Percentiles rank a stretch among this genome's conserved stretches.
Conservation (phyloP, 2,113 vertebrate species). For the Pluvialis apricaria region DNA sequence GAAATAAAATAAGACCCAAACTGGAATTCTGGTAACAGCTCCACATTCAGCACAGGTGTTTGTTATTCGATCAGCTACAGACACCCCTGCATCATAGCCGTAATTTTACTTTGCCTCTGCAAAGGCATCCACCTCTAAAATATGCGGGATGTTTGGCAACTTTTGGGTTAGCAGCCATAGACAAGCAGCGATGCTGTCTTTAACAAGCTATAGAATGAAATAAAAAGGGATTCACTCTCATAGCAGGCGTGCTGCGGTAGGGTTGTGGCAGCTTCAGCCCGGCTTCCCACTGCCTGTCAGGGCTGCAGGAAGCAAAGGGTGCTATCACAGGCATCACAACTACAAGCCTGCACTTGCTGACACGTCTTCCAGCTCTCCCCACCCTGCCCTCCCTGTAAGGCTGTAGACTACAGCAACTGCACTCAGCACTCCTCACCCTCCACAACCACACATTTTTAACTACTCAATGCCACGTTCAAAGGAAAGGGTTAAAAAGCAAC, state of each 20-base stretch:
- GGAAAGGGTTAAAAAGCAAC: not conserved
- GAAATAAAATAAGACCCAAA: not conserved
- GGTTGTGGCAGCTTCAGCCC: not conserved
- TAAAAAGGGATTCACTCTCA: not conserved
- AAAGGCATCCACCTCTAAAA: not conserved
- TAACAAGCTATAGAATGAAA: not conserved
- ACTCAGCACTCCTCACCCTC: not conserved
- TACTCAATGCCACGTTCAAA: not conserved
- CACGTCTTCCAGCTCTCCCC: not conserved
- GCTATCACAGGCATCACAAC: not conserved
- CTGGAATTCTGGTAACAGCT: not conserved
- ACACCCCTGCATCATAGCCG: not conserved
- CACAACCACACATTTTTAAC: not conserved
- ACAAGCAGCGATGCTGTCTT: not conserved
- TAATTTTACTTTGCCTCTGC: not conserved
- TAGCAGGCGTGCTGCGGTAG: not conserved
- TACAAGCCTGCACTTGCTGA: not conserved
- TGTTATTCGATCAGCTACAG: not conserved
- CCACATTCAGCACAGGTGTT: not conserved
- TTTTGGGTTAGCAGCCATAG: not conserved
- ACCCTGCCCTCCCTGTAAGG: not conserved
- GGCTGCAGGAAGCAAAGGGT: not conserved
- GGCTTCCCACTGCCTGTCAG: not conserved
- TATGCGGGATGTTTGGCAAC: not conserved
- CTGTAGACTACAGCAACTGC: not conserved